Base-by-base conservation (phyloP, 2,888 invertebrate species). In the Fabriciana adippe region DNA sequence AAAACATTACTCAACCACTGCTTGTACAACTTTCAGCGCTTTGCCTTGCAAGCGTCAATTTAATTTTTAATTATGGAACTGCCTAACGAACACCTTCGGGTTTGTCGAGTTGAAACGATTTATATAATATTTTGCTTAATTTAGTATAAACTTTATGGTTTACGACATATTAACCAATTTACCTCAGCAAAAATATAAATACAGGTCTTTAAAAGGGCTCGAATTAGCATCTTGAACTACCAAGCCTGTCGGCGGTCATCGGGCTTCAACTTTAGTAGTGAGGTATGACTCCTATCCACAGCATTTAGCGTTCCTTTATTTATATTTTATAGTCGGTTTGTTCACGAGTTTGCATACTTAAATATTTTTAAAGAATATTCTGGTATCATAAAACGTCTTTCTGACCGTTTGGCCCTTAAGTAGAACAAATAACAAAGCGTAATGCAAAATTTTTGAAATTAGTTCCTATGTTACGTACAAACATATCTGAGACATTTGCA, bases 231-330 rank as follows among this genome's bases (percentile, higher is more conserved):
- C 75, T 82, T 82, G 82, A 84, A 82, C 84, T 82, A 76, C 81
- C 77, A 81, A 80, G 79, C 80, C 87, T 87, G 88, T 88, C 88
- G 79, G 80, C 87, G 87, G 88, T 88, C 88, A 83, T 85, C 85
- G 83, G 83, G 87, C 85, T 84, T 86, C 82, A 86, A 88, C 84
- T 87, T 88, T 85, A 88, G 87, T 89, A 88, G 89, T 88, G 87
- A 90, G 87, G 87, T 90, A 89, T 87, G 90, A 89, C 88, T 89
- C 85, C 81, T 82, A 67, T 71, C 57, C 71, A 69, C 69, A 81
- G 85, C 88, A 85, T 87, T 90, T 89, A 75, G 71, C 72, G 47
- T 66, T 69, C 56, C 54, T 66, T 68, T 68, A 66, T 70, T 70
- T 70, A 70, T 70, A 70, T 53, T 66, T 61, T 61, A 61, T 51